Percentiles rank a stretch among this genome's conserved stretches.
These are phyloP conservation scores for Prietella phreatophila DNA, from an alignment of 2,113 vertebrate species.

Conservation along the genomic window DNA sequence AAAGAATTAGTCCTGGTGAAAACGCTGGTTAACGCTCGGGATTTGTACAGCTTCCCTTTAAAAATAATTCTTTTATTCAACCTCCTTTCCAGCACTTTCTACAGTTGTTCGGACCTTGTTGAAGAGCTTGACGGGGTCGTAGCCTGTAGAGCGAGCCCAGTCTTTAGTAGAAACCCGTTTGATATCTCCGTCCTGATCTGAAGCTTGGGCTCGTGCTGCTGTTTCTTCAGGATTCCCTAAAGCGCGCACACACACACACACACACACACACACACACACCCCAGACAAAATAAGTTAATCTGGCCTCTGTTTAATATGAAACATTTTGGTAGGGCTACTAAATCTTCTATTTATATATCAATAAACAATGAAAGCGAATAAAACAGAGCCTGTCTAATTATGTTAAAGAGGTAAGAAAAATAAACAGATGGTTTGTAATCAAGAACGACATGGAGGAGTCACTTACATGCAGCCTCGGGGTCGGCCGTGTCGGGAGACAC, in stretches of 20 bases:
- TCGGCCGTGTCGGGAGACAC: slow-evolving; percentile 97
- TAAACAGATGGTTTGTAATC: background rate
- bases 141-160: slow-evolving; percentile 94
- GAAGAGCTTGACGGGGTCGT: slow-evolving; percentile 90
- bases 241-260: background rate
- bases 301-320: background rate
- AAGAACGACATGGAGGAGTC: background rate
- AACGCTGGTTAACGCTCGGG: background rate
- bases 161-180: slow-evolving; percentile 93
- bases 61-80: background rate
- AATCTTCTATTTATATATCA: background rate
- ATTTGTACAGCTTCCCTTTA: background rate
- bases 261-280: background rate
- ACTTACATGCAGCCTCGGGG: slow-evolving; percentile 95
- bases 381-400: background rate
- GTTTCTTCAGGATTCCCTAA: slow-evolving; percentile 91
- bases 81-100: no score
- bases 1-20: background rate
- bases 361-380: background rate
- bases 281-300: background rate
- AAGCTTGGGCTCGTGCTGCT: slow-evolving; percentile 83
- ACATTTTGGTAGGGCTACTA: background rate
- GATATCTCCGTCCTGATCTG: slow-evolving; percentile 92
- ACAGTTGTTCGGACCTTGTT: slow-evolving; percentile 80
- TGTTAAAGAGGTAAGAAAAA: background rate